Base-by-base conservation (phyloP, 2,888 invertebrate genomes). In the Alsophila aescularia region DNA sequence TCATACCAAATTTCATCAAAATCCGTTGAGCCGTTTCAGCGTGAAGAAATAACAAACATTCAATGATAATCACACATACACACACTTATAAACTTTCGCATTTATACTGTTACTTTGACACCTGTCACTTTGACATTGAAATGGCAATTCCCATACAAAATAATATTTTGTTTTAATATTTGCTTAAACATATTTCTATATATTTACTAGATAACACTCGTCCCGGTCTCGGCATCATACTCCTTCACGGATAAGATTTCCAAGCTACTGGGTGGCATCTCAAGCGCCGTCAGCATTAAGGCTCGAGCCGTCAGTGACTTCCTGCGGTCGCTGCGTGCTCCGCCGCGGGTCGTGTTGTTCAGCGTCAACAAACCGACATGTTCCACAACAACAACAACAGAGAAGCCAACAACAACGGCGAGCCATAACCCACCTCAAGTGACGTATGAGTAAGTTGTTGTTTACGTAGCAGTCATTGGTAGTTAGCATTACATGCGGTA, bases 281-380 rank as follows among this genome's bases (percentile, higher is more conserved):
- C 59, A 0, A 32, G 36, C 29, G 31, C 36, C 4, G 41, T 66
- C 13, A n/a, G 39, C 10, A 40, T 49, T 1, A 66, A 66, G 35
- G 48, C 56, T 2, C 52, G 55, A n/a, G 58, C 64, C 0, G 48
- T 66, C 7, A 35, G 60, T n/a, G 27, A 42, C 7, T 13, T 64
- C 21, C 39, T 63, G 18, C 16, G 13, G 1, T 51, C 53, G 1
- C 41, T 61, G 34, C 60, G 41, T 13, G 49, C 40, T 5, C 40
- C 45, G 24, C 50, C 52, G 8, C 41, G 32, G 9, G 36, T 60
- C 0, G 57, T 63, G 14, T 9, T 63, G 16, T 16, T 63, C 21
- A 31, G 37, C 1, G 44, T 52, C 8, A n/a, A 40, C 13, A 35
- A 52, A 29, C 34, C 35, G 4, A 48, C 29, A 13, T 36, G 29